Percentiles rank a stretch among this genome's conserved stretches.
Evolutionary conservation across 2,888 invertebrate genomes (phyloP).

Genomic region (Ryuthela nishihirai): DNA sequence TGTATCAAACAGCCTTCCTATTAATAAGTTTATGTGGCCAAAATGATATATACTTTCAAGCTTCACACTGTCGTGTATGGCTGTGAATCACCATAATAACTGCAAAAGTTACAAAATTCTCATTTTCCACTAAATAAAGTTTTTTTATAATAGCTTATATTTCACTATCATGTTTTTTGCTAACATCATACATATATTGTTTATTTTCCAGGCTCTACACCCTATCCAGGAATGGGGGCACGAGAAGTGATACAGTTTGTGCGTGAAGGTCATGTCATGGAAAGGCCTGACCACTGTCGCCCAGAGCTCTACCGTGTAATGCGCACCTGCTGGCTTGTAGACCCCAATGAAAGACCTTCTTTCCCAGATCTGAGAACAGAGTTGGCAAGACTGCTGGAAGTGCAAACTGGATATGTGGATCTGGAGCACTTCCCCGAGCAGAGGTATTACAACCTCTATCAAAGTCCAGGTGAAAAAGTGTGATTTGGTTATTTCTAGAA

Average conservation of each 20-base stretch:
- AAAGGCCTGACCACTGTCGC: slow-evolving; percentile 73
- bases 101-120: no score
- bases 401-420: slow-evolving; percentile 60
- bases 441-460: slow-evolving; percentile 42
- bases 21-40: no score
- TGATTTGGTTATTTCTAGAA: no score
- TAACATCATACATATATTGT: no score
- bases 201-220: slow-evolving; percentile 67
- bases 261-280: slow-evolving; percentile 70
- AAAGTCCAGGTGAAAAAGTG: slow-evolving; percentile 18
- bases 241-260: slow-evolving; percentile 77
- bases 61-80: no score
- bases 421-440: slow-evolving; percentile 61
- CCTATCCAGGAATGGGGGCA: slow-evolving; percentile 78
- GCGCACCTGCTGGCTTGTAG: slow-evolving; percentile 62
- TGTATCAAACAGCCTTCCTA: no score
- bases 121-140: no score
- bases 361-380: slow-evolving; percentile 59
- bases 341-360: slow-evolving; percentile 67
- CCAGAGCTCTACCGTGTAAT: slow-evolving; percentile 65
- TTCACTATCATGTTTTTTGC: no score
- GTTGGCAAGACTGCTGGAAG: slow-evolving; percentile 33
- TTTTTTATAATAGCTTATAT: no score
- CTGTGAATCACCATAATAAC: no score
- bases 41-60: no score